phyloP scores from a whole-genome alignment of 2,888 invertebrate species.

The Tridacna gigas region DNA sequence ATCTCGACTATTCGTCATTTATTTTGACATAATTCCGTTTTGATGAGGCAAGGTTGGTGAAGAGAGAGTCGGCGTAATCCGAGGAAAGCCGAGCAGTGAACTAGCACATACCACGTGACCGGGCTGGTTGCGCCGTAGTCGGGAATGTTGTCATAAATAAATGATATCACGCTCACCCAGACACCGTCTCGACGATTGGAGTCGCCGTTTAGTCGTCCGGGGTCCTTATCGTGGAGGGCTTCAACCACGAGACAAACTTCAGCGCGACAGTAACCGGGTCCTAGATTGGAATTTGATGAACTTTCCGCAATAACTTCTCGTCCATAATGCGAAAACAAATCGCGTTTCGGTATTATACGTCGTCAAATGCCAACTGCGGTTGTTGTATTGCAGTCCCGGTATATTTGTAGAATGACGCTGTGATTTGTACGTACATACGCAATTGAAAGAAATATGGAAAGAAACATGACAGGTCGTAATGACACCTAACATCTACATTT shows the following conservation, averaged over 20 bases:
- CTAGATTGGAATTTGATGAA: conserved; percentile 63
- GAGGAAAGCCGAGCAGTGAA: conserved; percentile 45
- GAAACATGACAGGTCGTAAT: no score
- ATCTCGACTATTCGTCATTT: conserved; percentile 56
- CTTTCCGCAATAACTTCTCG: conserved; percentile 44
- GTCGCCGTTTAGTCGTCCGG: conserved; percentile 62
- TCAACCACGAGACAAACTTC: conserved; percentile 51
- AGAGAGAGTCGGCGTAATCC: conserved; percentile 53
- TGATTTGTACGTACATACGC: conserved; percentile 19
- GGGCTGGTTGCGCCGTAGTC: conserved; percentile 46
- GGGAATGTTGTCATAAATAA: conserved; percentile 62
- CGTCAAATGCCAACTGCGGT: conserved; percentile 27
- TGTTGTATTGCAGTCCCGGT: background rate
- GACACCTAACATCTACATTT: no score
- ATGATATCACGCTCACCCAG: conserved; percentile 53
- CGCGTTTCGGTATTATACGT: conserved; percentile 25
- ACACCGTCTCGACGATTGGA: conserved; percentile 51
- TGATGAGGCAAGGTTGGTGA: conserved; percentile 49
- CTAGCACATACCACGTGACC: conserved; percentile 55
- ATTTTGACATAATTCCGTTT: conserved; percentile 63
- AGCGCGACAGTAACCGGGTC: conserved; percentile 49
- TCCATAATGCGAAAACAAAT: conserved; percentile 42
- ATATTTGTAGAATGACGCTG: background rate
- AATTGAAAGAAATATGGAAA: background rate
- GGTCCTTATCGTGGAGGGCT: conserved; percentile 56